These are phyloP conservation scores for Heteromormyrus szaboi DNA, from an alignment of 2,797 vertebrate genomes.

Conservation along the genomic window DNA sequence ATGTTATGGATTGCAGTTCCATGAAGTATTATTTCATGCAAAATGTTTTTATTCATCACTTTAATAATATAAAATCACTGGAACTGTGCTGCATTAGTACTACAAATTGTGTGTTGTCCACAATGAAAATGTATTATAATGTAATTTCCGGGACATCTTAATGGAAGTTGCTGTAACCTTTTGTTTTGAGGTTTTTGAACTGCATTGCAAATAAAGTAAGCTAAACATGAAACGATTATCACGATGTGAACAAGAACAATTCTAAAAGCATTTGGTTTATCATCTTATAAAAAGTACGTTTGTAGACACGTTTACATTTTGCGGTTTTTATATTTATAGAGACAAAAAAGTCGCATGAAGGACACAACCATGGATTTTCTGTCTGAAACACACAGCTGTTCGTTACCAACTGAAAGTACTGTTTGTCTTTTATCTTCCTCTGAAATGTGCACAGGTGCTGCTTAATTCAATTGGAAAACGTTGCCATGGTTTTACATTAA, in stretches of 20 bases:
- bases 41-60: neutral
- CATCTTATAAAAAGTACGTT: neutral
- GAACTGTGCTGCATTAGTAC: neutral
- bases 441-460: conserved; percentile 72
- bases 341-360: conserved; percentile 18
- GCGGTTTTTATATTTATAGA: neutral
- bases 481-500: conserved; percentile 77
- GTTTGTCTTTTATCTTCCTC: conserved; percentile 57
- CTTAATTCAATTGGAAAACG: conserved; percentile 70
- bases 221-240: neutral
- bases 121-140: neutral
- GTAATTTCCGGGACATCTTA: neutral
- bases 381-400: conserved; percentile 40
- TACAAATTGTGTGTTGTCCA: neutral
- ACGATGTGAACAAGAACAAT: neutral
- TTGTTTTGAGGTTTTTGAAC: neutral
- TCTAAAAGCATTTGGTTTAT: neutral
- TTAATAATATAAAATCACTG: neutral
- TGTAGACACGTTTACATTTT: neutral
- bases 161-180: neutral
- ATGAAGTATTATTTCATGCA: neutral
- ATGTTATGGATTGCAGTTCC: neutral
- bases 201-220: neutral
- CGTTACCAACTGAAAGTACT: conserved; percentile 34
- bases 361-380: conserved; percentile 41